Percentiles rank a stretch among this genome's conserved stretches.
Evolutionary conservation across 2,888 invertebrate species (phyloP).

Genomic region (Cheilosia vulpina): DNA sequence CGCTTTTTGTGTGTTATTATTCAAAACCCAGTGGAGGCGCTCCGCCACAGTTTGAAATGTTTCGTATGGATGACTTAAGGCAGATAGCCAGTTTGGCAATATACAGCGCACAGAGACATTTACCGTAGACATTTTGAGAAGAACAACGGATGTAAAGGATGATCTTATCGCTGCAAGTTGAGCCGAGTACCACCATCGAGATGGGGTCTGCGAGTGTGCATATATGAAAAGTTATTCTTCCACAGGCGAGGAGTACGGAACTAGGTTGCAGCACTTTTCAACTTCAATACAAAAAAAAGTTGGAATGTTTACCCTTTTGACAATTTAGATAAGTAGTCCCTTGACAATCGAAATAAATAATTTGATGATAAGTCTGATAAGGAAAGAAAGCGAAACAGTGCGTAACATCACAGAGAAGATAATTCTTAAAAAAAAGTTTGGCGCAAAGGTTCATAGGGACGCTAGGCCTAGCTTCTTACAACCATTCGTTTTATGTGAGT

Average conservation of each 20-base stretch:
- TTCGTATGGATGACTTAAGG: conserved; percentile 62
- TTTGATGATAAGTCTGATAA: no score
- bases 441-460: no score
- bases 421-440: no score
- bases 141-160: conserved; percentile 37
- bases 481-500: no score
- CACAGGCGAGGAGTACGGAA: not conserved
- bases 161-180: conserved; percentile 59
- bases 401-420: no score
- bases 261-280: conserved; percentile 9
- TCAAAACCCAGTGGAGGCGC: conserved; percentile 42
- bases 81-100: conserved; percentile 40
- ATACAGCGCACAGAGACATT: conserved; percentile 4
- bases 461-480: no score
- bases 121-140: conserved; percentile 9
- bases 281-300: no score
- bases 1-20: conserved; percentile 34
- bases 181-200: conserved; percentile 26
- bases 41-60: conserved; percentile 45
- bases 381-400: no score
- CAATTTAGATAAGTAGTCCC: no score
- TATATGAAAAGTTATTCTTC: not conserved
- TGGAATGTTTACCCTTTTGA: no score
- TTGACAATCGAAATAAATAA: no score
- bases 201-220: not conserved